Base-by-base conservation (phyloP, 35 echinoderm and acorn worm genomes). In the Hemicentrotus pulcherrimus region DNA sequence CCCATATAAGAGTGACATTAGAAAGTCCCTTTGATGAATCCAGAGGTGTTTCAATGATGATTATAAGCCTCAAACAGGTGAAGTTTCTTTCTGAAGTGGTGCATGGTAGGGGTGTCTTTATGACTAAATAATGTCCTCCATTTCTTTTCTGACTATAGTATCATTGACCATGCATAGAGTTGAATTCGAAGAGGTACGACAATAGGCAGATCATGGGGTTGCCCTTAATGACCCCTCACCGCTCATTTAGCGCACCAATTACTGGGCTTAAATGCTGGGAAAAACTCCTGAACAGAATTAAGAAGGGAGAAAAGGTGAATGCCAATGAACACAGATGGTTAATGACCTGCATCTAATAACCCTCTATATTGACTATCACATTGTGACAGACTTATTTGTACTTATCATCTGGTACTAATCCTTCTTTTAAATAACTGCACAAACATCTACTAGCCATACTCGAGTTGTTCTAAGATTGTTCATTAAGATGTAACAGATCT, bases 101-200 rank as follows among this genome's bases (percentile, higher is more conserved):
- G 22, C 15, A 4, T 59, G 35, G 35, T 78, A 5, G 65, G 65
- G 65, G 65, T 8, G 2, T 28, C 19, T 78, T 78, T 6, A 78
- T n/a, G 7, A 78, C 65, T n/a, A 7, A 28, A 28, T 28, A 28
- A 78, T 78, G 19, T n/a, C 22, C 65, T n/a, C 24, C 22, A n/a
- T 0, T 71, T 78, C 65, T 1, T 28, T 78, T 78, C 19, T n/a
- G 65, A 78, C 65, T n/a, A 8, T 18, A 78, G 0, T 22, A 78
- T 55, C 50, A 55, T 55, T 55, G 50, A 55, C 7, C 7, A 55
- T 55, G 8, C 15, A 13, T 14, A 55, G 50, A n/a, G 65, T 78
- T 78, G 65, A 78, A 78, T 78, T n/a, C n/a, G 65, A 78, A 78
- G 65, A 78, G 65, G 65, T 78, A n/a, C 65, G n/a, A 78, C 65